Evolutionary conservation across 2,888 invertebrate species (phyloP).

Genomic region (Hypena proboscidalis): DNA sequence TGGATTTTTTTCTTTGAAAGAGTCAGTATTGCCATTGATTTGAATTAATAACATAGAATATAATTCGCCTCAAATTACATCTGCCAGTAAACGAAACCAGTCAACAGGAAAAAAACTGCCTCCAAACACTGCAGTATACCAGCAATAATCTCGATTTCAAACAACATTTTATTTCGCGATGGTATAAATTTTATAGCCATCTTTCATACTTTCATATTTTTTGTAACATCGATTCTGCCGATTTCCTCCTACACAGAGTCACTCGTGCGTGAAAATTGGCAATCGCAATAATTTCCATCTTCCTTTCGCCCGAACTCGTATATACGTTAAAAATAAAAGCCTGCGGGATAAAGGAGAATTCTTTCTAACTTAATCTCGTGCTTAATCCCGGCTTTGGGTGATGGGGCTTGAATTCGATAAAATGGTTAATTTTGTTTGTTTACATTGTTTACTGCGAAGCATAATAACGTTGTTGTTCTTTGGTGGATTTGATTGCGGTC

Average conservation of each 20-base stretch:
- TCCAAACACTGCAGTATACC: background rate
- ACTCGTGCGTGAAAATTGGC: constrained; percentile 39
- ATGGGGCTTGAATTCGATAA: background rate
- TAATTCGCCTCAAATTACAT: too few relatives aligned
- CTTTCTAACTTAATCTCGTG: constrained; percentile 1
- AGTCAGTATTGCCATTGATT: too few relatives aligned
- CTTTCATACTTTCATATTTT: constrained; percentile 32
- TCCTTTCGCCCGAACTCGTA: constrained; percentile 5
- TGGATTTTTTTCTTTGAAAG: too few relatives aligned
- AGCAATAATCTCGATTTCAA: constrained; percentile 5
- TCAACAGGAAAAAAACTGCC: too few relatives aligned
- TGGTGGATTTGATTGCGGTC: too few relatives aligned
- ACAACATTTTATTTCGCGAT: constrained; percentile 14
- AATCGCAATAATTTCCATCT: constrained; percentile 29
- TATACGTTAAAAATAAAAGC: constrained; percentile 25
- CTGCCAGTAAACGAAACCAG: too few relatives aligned
- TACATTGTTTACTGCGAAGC: too few relatives aligned
- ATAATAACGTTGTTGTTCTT: too few relatives aligned
- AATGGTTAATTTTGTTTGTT: background rate
- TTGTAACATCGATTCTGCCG: constrained; percentile 22
- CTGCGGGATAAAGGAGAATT: background rate
- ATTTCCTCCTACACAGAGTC: constrained; percentile 22
- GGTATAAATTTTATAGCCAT: constrained; percentile 23
- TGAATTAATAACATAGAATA: too few relatives aligned
- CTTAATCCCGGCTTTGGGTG: constrained; percentile 2